phyloP scores from a whole-genome alignment of 64 coral and sea anemone species.

The Montipora efflorescens region DNA sequence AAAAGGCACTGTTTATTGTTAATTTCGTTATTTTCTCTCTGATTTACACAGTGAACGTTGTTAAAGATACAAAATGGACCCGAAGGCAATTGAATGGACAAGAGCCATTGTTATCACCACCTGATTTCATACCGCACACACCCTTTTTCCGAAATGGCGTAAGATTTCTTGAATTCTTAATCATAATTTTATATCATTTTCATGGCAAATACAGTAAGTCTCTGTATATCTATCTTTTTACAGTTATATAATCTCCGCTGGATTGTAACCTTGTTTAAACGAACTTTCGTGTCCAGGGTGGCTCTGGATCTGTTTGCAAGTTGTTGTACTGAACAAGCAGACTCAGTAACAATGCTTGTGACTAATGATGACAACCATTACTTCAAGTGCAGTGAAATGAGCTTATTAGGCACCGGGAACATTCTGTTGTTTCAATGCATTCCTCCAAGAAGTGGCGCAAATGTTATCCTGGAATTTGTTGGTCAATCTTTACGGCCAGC shows the following conservation, averaged over 20 bases:
- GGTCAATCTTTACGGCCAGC: background rate
- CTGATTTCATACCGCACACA: no score
- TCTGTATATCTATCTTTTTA: background rate
- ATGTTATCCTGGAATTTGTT: background rate
- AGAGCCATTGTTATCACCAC: background rate
- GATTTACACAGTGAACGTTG: background rate
- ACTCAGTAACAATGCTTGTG: background rate
- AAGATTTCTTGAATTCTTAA: background rate
- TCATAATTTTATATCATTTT: background rate
- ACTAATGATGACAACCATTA: background rate
- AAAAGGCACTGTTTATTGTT: no score
- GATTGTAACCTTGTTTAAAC: background rate
- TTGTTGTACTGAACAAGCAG: background rate
- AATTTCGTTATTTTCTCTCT: background rate
- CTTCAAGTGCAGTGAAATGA: background rate
- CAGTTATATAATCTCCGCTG: background rate
- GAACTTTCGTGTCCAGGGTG: background rate
- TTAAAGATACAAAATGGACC: background rate
- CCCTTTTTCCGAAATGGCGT: background rate
- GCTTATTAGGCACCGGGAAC: background rate
- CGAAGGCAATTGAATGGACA: background rate
- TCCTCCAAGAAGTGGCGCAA: background rate
- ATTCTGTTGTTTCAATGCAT: background rate
- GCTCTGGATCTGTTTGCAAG: background rate
- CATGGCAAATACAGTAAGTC: background rate